phyloP scores from a whole-genome alignment of 2,797 vertebrate species.

The Periparus ater region DNA sequence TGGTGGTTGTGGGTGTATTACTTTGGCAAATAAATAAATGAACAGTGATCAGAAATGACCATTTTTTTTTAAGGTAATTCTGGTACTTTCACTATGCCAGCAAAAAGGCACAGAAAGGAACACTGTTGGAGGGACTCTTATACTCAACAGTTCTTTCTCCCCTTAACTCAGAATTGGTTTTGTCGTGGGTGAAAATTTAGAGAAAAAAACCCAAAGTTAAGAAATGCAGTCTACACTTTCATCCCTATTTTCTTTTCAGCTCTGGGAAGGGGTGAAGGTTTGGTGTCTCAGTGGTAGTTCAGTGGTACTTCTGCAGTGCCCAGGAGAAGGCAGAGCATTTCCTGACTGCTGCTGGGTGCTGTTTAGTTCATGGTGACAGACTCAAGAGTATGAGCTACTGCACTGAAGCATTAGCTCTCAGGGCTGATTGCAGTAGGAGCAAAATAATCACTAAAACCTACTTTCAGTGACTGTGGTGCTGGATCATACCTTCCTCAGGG shows the following conservation, averaged over 20 bases:
- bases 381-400: not conserved
- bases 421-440: not conserved
- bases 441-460: not conserved
- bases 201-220: not conserved
- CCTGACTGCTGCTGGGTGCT: not conserved
- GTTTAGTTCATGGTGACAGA: not conserved
- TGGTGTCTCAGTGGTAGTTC: not conserved
- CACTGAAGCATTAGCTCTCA: not conserved
- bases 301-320: not conserved
- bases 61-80: not conserved
- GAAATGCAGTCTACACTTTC: not conserved
- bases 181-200: not conserved
- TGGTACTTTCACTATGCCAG: not conserved
- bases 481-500: not conserved
- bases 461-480: not conserved
- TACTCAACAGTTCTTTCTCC: not conserved
- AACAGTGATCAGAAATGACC: not conserved
- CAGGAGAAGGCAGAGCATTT: not conserved
- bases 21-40: slow-evolving; percentile 24
- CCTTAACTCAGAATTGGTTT: not conserved
- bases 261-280: not conserved
- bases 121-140: not conserved
- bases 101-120: not conserved
- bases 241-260: not conserved
- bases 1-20: not conserved